Base-by-base conservation (phyloP, 2,888 invertebrate genomes). In the Plagodis pulveraria region DNA sequence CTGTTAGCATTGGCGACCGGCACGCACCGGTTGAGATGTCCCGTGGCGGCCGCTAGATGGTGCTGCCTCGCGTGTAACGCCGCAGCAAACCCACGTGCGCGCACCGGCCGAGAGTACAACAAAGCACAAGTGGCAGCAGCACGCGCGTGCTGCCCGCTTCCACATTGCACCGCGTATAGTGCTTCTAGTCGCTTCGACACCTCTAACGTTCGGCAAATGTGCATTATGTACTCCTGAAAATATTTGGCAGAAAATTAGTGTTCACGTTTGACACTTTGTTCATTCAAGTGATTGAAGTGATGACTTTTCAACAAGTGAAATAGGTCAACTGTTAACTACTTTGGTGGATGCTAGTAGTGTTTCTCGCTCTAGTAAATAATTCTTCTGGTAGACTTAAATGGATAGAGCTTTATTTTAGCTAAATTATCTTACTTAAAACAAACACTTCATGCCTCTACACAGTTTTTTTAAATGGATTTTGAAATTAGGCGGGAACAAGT, bases 81-180 rank as follows among this genome's bases (percentile, higher is more conserved):
- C 38, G 94, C 92, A 0, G 92, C 78, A 93, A 70, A 68, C 95
- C 78, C 80, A 93, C 86, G 67, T 93, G 85, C n/a, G 89, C 81
- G 80, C 94, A 91, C 86, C 86, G 6, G 93, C 53, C 94, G 92
- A n/a, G 94, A 91, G 83, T 96, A 97, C 78, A 96, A 95, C 62
- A 95, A 93, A 50, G 96, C 96, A 77, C 97, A 96, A 0, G 96
- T 96, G 91, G 97, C 96, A 6, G 96, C 95, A 0, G 97, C 96
- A 53, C 97, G 93, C 41, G 97, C 94, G 63, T 94, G 95, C 82
- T 97, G 97, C 41, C 94, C 94, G 78, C 96, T 94, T 52, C 94
- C 94, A 50, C 95, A 88, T 78, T 97, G 97, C 45, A 97, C 82
- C 62, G 95, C 94, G 86, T 96, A 96, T 6, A 97, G 86, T n/a